These are phyloP conservation scores for Sebastes iracundus DNA, from an alignment of 2,797 vertebrate species.

Conservation along the genomic window DNA sequence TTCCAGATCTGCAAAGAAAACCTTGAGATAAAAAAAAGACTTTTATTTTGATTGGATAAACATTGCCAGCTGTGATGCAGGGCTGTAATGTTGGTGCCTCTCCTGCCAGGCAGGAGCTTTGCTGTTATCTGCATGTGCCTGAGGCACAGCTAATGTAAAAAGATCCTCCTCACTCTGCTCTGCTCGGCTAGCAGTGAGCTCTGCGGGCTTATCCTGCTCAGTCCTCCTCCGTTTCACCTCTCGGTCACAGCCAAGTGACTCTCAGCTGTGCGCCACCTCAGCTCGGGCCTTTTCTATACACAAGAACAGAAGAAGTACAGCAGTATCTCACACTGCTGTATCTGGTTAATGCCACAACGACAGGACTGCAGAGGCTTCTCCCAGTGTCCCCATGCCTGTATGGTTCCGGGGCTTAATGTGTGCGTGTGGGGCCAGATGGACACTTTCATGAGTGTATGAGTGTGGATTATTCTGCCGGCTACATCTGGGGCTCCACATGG, in stretches of 20 bases:
- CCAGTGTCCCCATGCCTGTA: conserved; percentile 59
- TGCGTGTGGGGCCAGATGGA: conserved; percentile 90
- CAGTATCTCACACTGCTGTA: conserved; percentile 49
- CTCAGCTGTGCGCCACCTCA: conserved; percentile 35
- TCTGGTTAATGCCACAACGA: conserved; percentile 88
- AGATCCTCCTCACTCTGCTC: conserved; percentile 56
- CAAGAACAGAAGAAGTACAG: conserved; percentile 27
- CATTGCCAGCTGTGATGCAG: conserved; percentile 60
- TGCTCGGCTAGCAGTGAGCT: conserved; percentile 49
- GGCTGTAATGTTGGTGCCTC: conserved; percentile 43
- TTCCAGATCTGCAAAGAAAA: conserved; percentile 42
- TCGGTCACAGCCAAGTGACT: conserved; percentile 62
- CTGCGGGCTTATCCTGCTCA: conserved; percentile 47
- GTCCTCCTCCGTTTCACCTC: conserved; percentile 52
- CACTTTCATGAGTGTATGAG: conserved; percentile 91
- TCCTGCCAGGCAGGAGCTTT: conserved; percentile 55
- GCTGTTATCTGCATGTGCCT: conserved; percentile 62
- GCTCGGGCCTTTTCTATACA: conserved; percentile 25
- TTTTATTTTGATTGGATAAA: conserved; percentile 65
- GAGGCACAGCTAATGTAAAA: conserved; percentile 58
- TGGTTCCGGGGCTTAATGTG: conserved; percentile 86
- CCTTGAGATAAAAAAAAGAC: conserved; percentile 27
- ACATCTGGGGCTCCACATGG: conserved; percentile 97
- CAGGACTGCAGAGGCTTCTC: conserved; percentile 56
- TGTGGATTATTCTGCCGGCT: conserved; percentile 94